Percentiles rank a stretch among this genome's conserved stretches.
These are phyloP conservation scores for Haliclona indistincta DNA, from an alignment of 37 sponge, comb jelly and placozoan genomes.

Conservation along the genomic window DNA sequence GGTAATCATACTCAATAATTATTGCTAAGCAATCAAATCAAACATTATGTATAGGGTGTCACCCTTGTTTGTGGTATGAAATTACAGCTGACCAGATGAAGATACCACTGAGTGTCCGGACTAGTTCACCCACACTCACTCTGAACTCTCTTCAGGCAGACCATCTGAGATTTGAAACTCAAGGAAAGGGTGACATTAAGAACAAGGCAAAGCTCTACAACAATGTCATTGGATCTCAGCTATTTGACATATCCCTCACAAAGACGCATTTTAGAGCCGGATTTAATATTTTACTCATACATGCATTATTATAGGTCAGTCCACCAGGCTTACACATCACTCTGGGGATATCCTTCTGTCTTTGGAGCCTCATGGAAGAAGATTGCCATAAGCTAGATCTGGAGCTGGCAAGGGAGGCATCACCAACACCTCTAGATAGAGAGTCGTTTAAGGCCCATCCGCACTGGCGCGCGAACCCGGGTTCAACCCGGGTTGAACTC, in stretches of 20 bases:
- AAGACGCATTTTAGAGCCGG: constrained; percentile 12
- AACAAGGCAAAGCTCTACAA: constrained; percentile 32
- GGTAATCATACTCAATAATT: constrained; percentile 11
- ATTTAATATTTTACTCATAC: too few species aligned
- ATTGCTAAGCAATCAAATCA: background rate
- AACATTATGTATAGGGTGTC: constrained; percentile 10
- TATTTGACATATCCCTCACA: constrained; percentile 11
- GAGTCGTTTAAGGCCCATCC: too few species aligned
- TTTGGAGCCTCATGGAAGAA: too few species aligned
- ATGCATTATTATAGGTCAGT: too few species aligned
- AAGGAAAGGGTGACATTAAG: background rate
- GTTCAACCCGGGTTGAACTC: too few species aligned
- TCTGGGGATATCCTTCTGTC: too few species aligned
- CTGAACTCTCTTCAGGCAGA: background rate
- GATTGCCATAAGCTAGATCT: too few species aligned
- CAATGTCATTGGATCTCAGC: constrained; percentile 27
- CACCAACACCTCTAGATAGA: too few species aligned
- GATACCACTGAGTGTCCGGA: too few species aligned
- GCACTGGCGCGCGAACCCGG: too few species aligned
- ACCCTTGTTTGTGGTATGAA: constrained; percentile 28
- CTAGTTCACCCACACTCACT: background rate
- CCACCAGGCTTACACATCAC: too few species aligned
- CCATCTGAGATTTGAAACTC: background rate
- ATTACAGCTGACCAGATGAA: constrained; percentile 2
- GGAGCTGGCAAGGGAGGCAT: too few species aligned